Evolutionary conservation across 2,888 invertebrate species (phyloP).

Genomic region (Lycocerus yunnanus): DNA sequence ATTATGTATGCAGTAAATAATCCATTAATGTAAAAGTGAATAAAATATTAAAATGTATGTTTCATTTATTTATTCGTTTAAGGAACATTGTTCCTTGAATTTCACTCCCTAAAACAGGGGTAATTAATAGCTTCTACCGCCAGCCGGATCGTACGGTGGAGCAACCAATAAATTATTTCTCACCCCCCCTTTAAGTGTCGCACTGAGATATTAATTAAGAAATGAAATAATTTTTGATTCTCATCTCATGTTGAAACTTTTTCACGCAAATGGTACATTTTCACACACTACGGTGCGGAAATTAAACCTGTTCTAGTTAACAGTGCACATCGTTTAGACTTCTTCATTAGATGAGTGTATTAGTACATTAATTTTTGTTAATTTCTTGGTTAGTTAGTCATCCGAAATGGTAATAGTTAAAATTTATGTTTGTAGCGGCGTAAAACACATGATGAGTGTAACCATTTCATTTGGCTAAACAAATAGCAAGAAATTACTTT

Average conservation of each 20-base stretch:
- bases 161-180: background rate
- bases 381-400: conserved; percentile 11
- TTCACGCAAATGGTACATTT: conserved; percentile 24
- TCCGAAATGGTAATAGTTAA: background rate
- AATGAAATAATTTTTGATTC: conserved; percentile 28
- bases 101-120: background rate
- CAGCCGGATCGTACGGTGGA: background rate
- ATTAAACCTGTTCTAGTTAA: conserved; percentile 34
- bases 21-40: background rate
- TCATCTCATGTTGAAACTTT: conserved; percentile 25
- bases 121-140: background rate
- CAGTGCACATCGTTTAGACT: conserved; percentile 29
- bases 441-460: background rate
- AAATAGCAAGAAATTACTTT: background rate
- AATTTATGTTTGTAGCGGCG: background rate
- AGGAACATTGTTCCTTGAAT: background rate
- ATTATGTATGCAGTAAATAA: background rate
- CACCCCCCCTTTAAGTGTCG: too few relatives aligned
- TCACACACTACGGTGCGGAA: conserved; percentile 34
- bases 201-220: background rate
- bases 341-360: conserved; percentile 19
- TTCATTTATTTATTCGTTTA: background rate
- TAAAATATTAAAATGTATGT: background rate
- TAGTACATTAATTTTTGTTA: conserved; percentile 21
- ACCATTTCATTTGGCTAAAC: background rate